phyloP scores from a whole-genome alignment of 2,797 vertebrate genomes.

The Pangasius djambal region DNA sequence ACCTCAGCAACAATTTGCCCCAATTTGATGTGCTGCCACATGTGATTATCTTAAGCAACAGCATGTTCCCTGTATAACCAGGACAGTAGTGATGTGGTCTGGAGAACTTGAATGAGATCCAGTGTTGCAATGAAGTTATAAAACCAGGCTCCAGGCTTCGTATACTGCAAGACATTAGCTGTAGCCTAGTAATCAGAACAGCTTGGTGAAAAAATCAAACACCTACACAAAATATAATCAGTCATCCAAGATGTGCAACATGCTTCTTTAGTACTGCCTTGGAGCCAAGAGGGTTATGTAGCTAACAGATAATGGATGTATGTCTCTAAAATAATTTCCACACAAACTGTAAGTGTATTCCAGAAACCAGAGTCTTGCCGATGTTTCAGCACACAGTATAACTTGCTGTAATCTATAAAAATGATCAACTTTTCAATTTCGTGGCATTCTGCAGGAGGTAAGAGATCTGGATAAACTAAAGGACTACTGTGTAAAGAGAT shows the following conservation, averaged over 20 bases:
- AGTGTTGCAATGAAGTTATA: not conserved
- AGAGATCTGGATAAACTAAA: not conserved
- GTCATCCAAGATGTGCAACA: not conserved
- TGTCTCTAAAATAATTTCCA: not conserved
- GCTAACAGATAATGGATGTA: not conserved
- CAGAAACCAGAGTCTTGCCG: not conserved
- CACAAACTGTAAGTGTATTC: not conserved
- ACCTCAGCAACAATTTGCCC: not conserved
- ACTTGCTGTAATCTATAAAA: not conserved
- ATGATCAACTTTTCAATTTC: not conserved
- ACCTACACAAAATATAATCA: slow-evolving; percentile 2
- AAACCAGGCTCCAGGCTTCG: not conserved
- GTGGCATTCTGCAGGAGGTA: not conserved
- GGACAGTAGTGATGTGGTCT: not conserved
- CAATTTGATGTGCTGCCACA: not conserved
- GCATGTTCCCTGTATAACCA: not conserved
- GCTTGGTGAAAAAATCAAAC: slow-evolving; percentile 15
- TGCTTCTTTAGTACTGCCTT: not conserved
- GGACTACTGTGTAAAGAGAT: not conserved
- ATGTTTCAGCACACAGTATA: not conserved
- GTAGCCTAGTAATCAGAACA: not conserved
- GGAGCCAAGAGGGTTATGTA: not conserved
- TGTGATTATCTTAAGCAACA: not conserved
- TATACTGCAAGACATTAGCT: not conserved
- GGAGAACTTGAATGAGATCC: not conserved